A percentile compares a stretch with the other conserved stretches of the same genome.
These are phyloP conservation scores for Lateolabrax maculatus DNA, from an alignment of 2,797 vertebrate genomes.

Conservation along the genomic window DNA sequence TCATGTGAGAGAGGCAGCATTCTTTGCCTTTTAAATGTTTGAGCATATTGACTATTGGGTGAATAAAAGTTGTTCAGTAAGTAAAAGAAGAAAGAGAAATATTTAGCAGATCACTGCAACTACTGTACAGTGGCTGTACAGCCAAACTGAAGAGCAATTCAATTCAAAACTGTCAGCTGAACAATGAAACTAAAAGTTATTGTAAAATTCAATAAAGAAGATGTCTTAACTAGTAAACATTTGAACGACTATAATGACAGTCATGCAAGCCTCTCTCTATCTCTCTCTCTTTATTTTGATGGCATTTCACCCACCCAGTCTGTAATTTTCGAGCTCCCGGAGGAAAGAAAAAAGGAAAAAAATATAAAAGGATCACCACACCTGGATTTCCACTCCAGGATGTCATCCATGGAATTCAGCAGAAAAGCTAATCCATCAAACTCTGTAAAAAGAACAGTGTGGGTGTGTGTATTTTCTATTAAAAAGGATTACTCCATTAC, in stretches of 20 bases:
- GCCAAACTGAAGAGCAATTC: not conserved
- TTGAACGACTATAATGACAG: conserved; percentile 8
- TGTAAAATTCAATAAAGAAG: conserved; percentile 1
- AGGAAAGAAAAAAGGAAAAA: not conserved
- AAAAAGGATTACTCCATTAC: conserved; percentile 84
- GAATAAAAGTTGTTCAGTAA: conserved; percentile 2
- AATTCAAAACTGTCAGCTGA: not conserved
- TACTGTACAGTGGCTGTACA: not conserved
- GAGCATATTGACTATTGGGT: not conserved
- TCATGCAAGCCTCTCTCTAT: not conserved
- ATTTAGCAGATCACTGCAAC: not conserved
- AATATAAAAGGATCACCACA: conserved; percentile 70
- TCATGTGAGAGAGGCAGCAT: conserved; percentile 27
- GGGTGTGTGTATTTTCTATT: conserved; percentile 81
- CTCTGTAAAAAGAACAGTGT: conserved; percentile 65
- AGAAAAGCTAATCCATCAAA: conserved; percentile 83
- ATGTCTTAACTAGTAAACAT: conserved; percentile 1
- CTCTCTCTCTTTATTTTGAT: conserved; percentile 30
- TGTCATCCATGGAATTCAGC: conserved; percentile 80
- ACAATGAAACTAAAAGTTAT: not conserved
- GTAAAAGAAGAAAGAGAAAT: not conserved
- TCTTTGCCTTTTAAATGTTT: conserved; percentile 34
- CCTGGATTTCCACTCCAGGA: conserved; percentile 79
- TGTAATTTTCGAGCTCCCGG: conserved; percentile 49
- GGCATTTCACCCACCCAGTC: conserved; percentile 53